Percentiles rank a stretch among this genome's conserved stretches.
Conservation (phyloP, 2,888 invertebrate genomes). For the Apamea anceps region DNA sequence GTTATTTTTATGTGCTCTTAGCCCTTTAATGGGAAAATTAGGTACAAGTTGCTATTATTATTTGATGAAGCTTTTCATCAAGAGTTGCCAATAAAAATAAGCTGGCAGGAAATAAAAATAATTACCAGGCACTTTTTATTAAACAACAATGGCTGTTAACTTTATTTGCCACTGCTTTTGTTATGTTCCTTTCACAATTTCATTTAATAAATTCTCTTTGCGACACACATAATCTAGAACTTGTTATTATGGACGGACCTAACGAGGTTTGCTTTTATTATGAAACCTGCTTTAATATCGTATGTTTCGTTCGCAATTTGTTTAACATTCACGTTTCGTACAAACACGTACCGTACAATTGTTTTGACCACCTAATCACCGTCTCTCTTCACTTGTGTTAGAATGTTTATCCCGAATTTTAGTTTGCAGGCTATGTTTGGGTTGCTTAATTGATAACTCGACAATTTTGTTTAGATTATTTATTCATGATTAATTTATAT, state of each 20-base stretch:
- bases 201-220: slow-evolving; percentile 17
- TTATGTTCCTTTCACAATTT: slow-evolving; percentile 6
- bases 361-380: slow-evolving; percentile 48
- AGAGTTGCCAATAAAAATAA: not conserved
- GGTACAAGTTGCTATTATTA: not conserved
- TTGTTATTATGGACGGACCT: slow-evolving; percentile 28
- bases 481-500: slow-evolving; percentile 48
- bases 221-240: slow-evolving; percentile 25
- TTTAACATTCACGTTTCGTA: slow-evolving; percentile 40
- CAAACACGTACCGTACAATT: slow-evolving; percentile 22
- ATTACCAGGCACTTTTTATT: slow-evolving; percentile 6
- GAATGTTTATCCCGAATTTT: slow-evolving; percentile 49
- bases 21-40: not conserved
- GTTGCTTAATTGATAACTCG: slow-evolving; percentile 47
- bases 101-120: slow-evolving; percentile 11
- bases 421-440: slow-evolving; percentile 45
- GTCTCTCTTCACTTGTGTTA: slow-evolving; percentile 42
- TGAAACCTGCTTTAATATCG: slow-evolving; percentile 41
- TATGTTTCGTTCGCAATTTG: slow-evolving; percentile 41
- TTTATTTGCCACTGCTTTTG: slow-evolving; percentile 6
- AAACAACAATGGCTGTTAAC: slow-evolving; percentile 5
- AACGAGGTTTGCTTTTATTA: slow-evolving; percentile 48
- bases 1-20: not conserved
- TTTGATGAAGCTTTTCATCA: not conserved
- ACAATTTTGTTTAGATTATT: slow-evolving; percentile 53